A percentile compares a stretch with the other conserved stretches of the same genome.
Conservation (phyloP, 2,888 invertebrate species). For the Strigamia crassipes region DNA sequence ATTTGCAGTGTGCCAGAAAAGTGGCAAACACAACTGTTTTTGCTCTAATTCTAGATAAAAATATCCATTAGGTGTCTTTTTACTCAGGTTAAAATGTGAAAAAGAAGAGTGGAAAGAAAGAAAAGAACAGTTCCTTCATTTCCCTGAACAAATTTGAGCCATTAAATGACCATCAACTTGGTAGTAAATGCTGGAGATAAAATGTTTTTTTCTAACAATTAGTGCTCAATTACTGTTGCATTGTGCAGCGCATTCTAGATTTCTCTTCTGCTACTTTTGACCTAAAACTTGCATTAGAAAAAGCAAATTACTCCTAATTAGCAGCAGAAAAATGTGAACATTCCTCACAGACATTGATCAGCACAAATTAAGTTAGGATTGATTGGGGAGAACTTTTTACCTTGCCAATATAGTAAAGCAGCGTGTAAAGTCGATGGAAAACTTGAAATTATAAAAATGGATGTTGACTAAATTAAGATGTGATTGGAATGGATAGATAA, state of each 20-base stretch:
- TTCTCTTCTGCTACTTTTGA: neutral
- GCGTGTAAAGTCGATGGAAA: too few relatives aligned
- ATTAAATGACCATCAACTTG: slow-evolving; percentile 21
- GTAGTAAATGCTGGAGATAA: neutral
- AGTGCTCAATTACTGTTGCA: slow-evolving; percentile 4
- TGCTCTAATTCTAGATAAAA: neutral
- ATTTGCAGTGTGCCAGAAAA: too few relatives aligned
- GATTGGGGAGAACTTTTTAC: too few relatives aligned
- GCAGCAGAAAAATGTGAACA: neutral
- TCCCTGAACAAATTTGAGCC: neutral
- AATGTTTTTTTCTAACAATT: slow-evolving; percentile 16
- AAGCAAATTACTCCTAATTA: neutral
- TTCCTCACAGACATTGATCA: too few relatives aligned
- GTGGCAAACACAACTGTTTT: too few relatives aligned
- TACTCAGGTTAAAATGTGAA: neutral
- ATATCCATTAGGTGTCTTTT: neutral
- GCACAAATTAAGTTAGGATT: too few relatives aligned
- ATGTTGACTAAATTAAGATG: too few relatives aligned
- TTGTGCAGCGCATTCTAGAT: neutral
- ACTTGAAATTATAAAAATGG: too few relatives aligned
- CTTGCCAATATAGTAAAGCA: too few relatives aligned
- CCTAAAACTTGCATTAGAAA: neutral
- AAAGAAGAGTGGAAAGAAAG: neutral
- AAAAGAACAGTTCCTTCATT: neutral
- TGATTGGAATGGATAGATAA: too few relatives aligned